Conservation (phyloP, 1,140 invertebrate genomes). For the Caenorhabditis remanei region DNA sequence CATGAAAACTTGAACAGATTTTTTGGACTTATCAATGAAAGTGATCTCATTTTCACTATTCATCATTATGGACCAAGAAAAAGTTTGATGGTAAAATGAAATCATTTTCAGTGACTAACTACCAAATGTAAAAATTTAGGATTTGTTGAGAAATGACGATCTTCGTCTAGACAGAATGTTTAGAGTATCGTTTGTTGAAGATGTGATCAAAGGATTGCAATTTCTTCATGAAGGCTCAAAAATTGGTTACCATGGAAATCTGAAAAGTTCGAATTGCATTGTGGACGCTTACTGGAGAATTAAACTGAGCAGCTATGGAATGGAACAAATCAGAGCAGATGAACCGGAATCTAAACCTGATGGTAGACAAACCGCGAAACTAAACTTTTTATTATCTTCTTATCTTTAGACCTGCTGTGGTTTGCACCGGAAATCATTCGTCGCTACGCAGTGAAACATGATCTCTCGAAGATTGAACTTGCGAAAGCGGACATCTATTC, state of each 20-base stretch:
- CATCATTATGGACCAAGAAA: slow-evolving; percentile 45
- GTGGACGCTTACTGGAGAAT: slow-evolving; percentile 59
- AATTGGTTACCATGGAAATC: slow-evolving; percentile 59
- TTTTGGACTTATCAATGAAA: slow-evolving; percentile 56
- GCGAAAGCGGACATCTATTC: slow-evolving; percentile 59
- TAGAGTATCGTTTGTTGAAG: slow-evolving; percentile 48
- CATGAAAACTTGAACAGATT: slow-evolving; percentile 59
- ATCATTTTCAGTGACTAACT: not conserved
- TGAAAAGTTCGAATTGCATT: slow-evolving; percentile 58
- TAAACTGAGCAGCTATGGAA: slow-evolving; percentile 47
- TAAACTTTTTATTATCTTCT: not conserved
- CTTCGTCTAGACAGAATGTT: slow-evolving; percentile 53
- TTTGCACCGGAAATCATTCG: slow-evolving; percentile 60
- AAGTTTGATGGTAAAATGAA: slow-evolving; percentile 21
- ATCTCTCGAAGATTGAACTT: slow-evolving; percentile 47
- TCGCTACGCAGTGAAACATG: slow-evolving; percentile 21
- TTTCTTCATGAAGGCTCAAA: slow-evolving; percentile 47
- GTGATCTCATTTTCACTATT: slow-evolving; percentile 56
- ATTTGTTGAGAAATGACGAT: slow-evolving; percentile 51
- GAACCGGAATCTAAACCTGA: slow-evolving; percentile 9
- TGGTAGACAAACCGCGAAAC: not conserved
- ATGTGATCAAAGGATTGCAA: slow-evolving; percentile 52
- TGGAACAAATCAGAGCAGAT: slow-evolving; percentile 48
- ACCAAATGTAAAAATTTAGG: slow-evolving; percentile 7
- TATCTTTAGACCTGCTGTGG: slow-evolving; percentile 46